Conservation (phyloP, 2,888 invertebrate species). For the Drosophila infuscata region DNA sequence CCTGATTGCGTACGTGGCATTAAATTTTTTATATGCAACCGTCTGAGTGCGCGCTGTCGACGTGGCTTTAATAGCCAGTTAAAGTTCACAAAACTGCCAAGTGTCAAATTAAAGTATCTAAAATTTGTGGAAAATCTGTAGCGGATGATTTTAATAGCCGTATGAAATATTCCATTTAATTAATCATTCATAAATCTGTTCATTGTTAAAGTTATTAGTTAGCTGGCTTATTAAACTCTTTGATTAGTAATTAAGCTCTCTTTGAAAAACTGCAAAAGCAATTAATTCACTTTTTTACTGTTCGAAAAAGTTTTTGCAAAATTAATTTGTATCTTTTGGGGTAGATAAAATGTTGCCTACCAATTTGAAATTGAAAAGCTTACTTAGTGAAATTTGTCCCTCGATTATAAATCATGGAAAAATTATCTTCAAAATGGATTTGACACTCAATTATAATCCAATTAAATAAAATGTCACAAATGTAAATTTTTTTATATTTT, state of each 20-base stretch:
- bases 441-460: not conserved
- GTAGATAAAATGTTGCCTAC: no score
- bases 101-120: conserved; percentile 32
- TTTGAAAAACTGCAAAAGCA: not conserved
- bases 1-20: conserved; percentile 66
- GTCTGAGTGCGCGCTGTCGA: conserved; percentile 9
- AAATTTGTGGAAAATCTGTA: not conserved
- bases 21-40: conserved; percentile 65
- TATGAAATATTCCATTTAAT: conserved; percentile 1
- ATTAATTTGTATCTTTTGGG: not conserved
- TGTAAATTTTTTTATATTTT: not conserved
- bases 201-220: not conserved
- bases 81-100: conserved; percentile 35
- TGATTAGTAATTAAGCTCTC: not conserved
- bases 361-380: not conserved
- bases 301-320: not conserved
- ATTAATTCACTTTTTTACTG: not conserved
- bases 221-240: not conserved
- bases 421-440: not conserved
- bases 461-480: not conserved
- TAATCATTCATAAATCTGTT: not conserved
- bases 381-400: not conserved
- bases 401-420: not conserved
- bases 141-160: not conserved
- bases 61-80: conserved; percentile 59